Conservation (phyloP, 2,797 vertebrate species). For the Lacerta agilis region DNA sequence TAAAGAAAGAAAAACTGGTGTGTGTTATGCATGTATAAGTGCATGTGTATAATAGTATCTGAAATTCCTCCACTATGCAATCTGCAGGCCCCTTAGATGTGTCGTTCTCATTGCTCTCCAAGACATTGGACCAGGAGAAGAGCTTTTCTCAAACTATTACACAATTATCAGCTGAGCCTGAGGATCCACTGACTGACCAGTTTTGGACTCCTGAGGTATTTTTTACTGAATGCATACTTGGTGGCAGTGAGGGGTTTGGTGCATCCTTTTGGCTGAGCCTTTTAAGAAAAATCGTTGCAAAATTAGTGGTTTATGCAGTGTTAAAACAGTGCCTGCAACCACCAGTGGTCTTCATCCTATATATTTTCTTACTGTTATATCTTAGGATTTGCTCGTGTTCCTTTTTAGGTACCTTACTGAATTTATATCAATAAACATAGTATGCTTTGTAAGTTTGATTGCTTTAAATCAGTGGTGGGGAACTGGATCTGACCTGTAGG, state of each 20-base stretch:
- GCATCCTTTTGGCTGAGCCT: neutral
- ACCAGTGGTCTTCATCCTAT: neutral
- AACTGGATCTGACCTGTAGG: too few relatives aligned
- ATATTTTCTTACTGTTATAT: neutral
- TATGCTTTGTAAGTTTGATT: neutral
- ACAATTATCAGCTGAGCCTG: conserved; percentile 84
- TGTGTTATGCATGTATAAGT: neutral
- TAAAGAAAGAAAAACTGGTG: neutral
- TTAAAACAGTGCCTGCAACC: neutral
- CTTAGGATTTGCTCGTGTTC: neutral
- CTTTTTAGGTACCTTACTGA: neutral
- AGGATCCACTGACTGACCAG: conserved; percentile 20
- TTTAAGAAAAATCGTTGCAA: neutral
- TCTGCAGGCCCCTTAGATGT: conserved; percentile 84
- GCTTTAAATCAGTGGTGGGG: neutral
- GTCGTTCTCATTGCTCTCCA: conserved; percentile 89
- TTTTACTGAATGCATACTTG: neutral
- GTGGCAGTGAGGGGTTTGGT: neutral
- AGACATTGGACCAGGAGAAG: conserved; percentile 88
- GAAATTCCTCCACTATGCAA: conserved; percentile 47
- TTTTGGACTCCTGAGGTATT: conserved; percentile 20
- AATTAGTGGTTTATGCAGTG: neutral
- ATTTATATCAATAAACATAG: neutral
- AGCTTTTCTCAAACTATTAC: conserved; percentile 96
- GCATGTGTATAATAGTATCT: neutral